Base-by-base conservation (phyloP, 2,888 invertebrate species). In the Stramonita haemastoma region DNA sequence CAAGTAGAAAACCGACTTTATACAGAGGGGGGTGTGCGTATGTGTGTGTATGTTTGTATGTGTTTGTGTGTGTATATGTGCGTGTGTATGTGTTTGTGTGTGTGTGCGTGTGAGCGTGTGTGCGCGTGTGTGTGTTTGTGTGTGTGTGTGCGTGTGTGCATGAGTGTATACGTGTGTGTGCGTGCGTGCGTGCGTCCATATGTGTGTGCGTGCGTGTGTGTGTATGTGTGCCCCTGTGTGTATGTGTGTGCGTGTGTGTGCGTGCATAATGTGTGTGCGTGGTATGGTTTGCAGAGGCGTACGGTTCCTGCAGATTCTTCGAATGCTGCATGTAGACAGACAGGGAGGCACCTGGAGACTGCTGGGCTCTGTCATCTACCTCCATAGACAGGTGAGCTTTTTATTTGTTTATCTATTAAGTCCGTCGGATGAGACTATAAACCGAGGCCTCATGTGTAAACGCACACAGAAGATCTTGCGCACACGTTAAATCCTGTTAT, bases 281-380 rank as follows among this genome's bases (percentile, higher is more conserved):
- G n/a, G 2, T 79, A 29, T 32, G 36, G 5, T n/a, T 94, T 94
- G 70, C 94, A 97, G 98, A 93, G 98, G 98, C 77, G 98, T 98
- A 92, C 97, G 98, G 90, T 98, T 98, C 96, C 96, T 98, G 91
- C 77, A 79, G 77, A 79, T 79, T 19, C 77, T 79, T 98, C 97
- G 98, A 88, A 98, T 98, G 98, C 96, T 98, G 57, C 98, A 98
- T 95, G 98, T 98, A 87, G 98, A 98, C 95, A 96, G 98, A 91
- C 98, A 98, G 95, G 98, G 98, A 32, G 98, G 98, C 60, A 98
- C 98, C 13, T 98, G 98, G 98, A 96, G 98, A 91, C 97, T 98
- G 81, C 97, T 98, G 84, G 98, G 98, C 56, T 98, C 98, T 0
- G 98, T 98, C 88, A 98, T 98, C 90, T 98, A 98, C 96, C 98